Percentiles rank a stretch among this genome's conserved stretches.
Conservation (phyloP, 2,888 invertebrate genomes). For the Megaustenia siamemsis region DNA sequence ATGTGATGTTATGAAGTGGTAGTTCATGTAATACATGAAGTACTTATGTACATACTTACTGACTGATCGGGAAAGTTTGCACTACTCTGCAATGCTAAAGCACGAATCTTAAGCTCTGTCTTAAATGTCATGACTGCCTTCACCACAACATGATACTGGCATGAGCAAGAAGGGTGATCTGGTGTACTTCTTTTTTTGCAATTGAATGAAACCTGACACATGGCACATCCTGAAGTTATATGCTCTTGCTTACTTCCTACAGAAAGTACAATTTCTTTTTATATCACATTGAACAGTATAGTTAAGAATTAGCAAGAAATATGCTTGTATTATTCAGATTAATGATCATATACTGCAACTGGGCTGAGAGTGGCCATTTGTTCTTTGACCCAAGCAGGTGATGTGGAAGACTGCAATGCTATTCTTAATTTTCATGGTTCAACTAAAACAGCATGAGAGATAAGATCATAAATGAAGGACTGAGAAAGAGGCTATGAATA, state of each 20-base stretch:
- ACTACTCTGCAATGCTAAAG: conserved; percentile 20
- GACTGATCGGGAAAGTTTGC: conserved; percentile 32
- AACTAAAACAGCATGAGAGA: too few species aligned
- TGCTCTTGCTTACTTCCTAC: conserved; percentile 40
- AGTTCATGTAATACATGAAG: too few species aligned
- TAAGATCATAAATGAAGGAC: too few species aligned
- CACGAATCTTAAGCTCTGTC: conserved; percentile 35
- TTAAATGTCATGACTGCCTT: background rate
- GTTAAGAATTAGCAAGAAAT: too few species aligned
- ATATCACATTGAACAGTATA: too few species aligned
- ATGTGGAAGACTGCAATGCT: too few species aligned
- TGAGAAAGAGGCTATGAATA: too few species aligned
- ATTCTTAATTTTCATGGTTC: too few species aligned
- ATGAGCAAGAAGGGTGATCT: conserved; percentile 17
- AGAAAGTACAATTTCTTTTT: background rate
- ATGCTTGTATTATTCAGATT: too few species aligned
- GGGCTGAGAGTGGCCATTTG: too few species aligned
- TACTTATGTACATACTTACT: conserved; percentile 29
- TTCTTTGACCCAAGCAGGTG: too few species aligned
- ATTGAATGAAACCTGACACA: background rate
- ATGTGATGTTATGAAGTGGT: background rate
- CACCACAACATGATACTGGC: conserved; percentile 23
- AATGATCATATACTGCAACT: too few species aligned
- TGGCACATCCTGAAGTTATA: background rate
- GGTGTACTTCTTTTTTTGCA: conserved; percentile 9